Base-by-base conservation (phyloP, 2,888 invertebrate genomes). In the Ormyrus labotus region DNA sequence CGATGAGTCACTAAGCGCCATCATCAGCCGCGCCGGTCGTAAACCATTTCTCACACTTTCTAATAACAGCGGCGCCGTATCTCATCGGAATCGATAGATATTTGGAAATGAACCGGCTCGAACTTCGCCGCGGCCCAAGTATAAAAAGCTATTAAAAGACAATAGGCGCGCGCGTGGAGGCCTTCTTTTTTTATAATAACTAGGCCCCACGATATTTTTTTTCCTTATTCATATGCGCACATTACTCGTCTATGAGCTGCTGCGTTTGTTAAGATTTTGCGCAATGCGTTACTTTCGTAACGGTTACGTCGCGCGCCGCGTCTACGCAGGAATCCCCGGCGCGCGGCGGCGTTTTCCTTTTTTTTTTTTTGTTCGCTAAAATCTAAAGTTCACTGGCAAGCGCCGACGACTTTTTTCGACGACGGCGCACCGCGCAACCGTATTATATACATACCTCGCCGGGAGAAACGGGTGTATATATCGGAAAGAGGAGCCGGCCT, bases 261-360 rank as follows among this genome's bases (percentile, higher is more conserved):
- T 9, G 10, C 51, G 65, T 13, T 19, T 34, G 19, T 5, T 67
- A 53, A n/a, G 55, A 9, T 7, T 55, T 74, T 67, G 50, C 74
- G 74, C 74, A 74, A 74, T 67, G 34, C 34, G 34, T 13, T 58
- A 50, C 60, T 78, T 78, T 72, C 78, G 72, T 68, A 72, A 78
- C 53, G 51, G 51, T 79, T 69, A 50, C 64, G 68, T 65, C 51
- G 34, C 34, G 34, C 34, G 67, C 48, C 13, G 34, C 34, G 34
- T 57, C 69, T 53, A 45, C 34, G 48, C 47, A 45, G 67, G 58
- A 67, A 74, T 74, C 67, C 45, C 13, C 34, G 34, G 34, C 34
- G 34, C 34, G 34, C 34, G 34, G 34, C 34, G 34, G 51, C n/a
- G 10, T 67, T 74, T 57, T 34, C 34, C 50, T 50, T 67, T 47